Conservation (phyloP, 1,140 invertebrate species). For the Drosophila mayri region DNA sequence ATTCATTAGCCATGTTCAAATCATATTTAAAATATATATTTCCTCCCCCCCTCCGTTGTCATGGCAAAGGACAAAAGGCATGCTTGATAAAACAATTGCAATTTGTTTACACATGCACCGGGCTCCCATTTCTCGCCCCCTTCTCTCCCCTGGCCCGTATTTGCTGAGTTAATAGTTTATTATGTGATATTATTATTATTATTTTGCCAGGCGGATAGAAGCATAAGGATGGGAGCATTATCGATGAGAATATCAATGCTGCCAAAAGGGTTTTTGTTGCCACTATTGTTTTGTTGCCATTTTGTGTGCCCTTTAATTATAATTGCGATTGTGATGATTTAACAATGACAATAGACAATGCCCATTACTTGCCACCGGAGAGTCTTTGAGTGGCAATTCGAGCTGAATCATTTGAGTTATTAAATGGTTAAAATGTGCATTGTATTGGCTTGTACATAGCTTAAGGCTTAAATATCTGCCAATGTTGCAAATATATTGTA, state of each 20-base stretch:
- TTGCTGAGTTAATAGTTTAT: conserved; percentile 66
- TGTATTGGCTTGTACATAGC: background rate
- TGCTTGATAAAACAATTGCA: conserved; percentile 71
- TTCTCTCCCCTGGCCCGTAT: background rate
- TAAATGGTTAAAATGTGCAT: conserved; percentile 8
- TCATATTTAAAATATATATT: background rate
- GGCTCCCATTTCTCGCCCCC: background rate
- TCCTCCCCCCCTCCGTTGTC: conserved; percentile 33
- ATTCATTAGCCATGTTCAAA: background rate
- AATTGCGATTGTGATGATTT: conserved; percentile 47
- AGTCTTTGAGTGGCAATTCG: conserved; percentile 24
- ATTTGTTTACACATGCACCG: conserved; percentile 63
- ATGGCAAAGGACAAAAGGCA: conserved; percentile 61
- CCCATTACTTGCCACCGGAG: conserved; percentile 14
- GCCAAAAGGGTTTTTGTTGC: conserved; percentile 40
- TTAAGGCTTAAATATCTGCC: conserved; percentile 22
- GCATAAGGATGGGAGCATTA: conserved; percentile 20
- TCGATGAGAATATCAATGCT: conserved; percentile 29
- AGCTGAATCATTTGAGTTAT: conserved; percentile 2
- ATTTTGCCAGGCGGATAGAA: conserved; percentile 33
- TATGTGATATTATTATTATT: conserved; percentile 66
- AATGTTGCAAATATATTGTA: conserved; percentile 8
- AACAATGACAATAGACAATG: conserved; percentile 43
- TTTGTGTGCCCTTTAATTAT: conserved; percentile 49
- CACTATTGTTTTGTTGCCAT: conserved; percentile 45